Evolutionary conservation across 2,113 vertebrate genomes (phyloP).

Genomic region (Acanthochromis polyacanthus): DNA sequence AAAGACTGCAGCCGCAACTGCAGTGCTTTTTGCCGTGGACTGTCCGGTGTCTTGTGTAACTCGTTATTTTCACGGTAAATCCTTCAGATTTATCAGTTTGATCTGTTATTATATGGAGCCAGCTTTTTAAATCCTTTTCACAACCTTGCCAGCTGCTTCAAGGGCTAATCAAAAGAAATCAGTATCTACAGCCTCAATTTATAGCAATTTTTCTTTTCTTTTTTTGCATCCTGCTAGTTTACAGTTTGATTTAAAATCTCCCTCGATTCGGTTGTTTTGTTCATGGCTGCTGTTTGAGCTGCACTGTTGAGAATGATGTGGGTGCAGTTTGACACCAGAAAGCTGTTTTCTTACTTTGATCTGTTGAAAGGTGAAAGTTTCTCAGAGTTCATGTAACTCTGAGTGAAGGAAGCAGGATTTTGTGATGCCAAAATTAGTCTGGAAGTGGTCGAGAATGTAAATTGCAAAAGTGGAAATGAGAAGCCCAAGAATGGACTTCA

Average conservation of each 20-base stretch:
- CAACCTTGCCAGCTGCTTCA: too few relatives aligned
- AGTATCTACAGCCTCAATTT: too few relatives aligned
- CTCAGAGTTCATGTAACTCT: too few relatives aligned
- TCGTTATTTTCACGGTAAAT: background rate
- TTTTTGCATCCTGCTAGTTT: background rate
- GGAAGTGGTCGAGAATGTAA: background rate
- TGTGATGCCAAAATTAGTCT: background rate
- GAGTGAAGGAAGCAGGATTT: too few relatives aligned
- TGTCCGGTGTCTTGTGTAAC: background rate
- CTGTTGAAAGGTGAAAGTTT: background rate
- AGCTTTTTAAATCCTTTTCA: too few relatives aligned
- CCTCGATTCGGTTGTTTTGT: background rate
- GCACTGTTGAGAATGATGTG: background rate
- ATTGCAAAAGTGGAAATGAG: background rate
- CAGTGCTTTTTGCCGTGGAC: conserved; percentile 17
- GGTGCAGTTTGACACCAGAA: background rate
- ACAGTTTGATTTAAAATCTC: background rate
- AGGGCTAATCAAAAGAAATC: background rate
- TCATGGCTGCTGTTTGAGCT: background rate
- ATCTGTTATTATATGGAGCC: background rate
- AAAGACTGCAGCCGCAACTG: conserved; percentile 3
- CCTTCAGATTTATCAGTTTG: background rate
- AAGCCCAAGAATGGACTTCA: background rate
- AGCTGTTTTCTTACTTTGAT: background rate
- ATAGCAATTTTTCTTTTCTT: too few relatives aligned